Evolutionary conservation across 1,140 invertebrate genomes (phyloP).

Genomic region (Nasonia vitripennis): DNA sequence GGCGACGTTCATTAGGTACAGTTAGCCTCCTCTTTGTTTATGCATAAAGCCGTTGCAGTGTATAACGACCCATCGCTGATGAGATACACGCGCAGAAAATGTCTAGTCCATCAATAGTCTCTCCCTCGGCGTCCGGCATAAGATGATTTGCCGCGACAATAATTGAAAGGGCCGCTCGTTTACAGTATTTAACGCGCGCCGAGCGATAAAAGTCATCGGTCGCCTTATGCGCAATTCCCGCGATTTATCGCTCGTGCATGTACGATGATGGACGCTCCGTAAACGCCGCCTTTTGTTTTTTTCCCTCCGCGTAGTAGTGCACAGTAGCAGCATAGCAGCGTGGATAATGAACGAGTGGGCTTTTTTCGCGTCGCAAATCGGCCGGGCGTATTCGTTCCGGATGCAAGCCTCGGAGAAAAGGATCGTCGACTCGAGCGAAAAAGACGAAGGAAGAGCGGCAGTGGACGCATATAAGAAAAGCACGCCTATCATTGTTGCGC

Average conservation of each 20-base stretch:
- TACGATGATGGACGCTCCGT: neutral
- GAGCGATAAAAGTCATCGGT: neutral
- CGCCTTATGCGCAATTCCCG: neutral
- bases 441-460: neutral
- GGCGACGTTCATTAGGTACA: neutral
- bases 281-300: neutral
- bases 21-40: neutral
- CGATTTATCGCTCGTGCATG: neutral
- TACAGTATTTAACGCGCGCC: constrained; percentile 2
- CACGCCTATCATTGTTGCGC: neutral
- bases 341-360: neutral
- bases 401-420: neutral
- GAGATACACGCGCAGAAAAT: neutral
- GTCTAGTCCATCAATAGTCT: neutral
- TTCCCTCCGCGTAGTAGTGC: neutral
- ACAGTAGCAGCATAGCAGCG: neutral
- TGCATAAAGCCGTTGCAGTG: no score
- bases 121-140: neutral
- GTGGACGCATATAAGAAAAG: neutral
- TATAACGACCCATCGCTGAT: neutral
- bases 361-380: neutral
- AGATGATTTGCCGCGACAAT: neutral
- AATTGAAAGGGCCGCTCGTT: neutral
- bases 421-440: neutral
- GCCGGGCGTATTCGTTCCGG: neutral